phyloP scores from a whole-genome alignment of 2,113 vertebrate genomes.

The Parotia lawesii region DNA sequence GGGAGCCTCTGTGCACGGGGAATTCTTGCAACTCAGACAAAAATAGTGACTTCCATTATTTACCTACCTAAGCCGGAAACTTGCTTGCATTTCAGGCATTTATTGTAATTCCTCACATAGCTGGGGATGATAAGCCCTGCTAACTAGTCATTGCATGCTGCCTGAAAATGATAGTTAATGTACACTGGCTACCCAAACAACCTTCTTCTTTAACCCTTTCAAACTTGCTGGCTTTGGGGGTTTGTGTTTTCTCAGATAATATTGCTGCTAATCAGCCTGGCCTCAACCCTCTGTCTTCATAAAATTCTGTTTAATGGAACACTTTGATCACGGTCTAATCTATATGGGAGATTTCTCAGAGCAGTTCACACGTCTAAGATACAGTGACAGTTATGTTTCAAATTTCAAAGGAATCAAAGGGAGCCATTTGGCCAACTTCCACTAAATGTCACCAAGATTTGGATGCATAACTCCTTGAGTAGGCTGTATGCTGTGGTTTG shows the following conservation, averaged over 20 bases:
- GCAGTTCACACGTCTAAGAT: constrained; percentile 37
- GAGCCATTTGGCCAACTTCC: constrained; percentile 9
- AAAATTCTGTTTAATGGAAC: constrained; percentile 3
- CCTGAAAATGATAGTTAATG: constrained; percentile 55
- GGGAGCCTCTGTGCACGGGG: fast-evolving
- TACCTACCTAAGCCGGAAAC: constrained; percentile 46
- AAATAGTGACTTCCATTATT: constrained; percentile 64
- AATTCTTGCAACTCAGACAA: constrained; percentile 52
- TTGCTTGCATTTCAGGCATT: constrained; percentile 63
- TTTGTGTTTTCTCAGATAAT: constrained; percentile 19
- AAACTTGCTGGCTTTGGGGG: neutral
- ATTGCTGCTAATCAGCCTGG: constrained; percentile 10
- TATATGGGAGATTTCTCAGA: constrained; percentile 39
- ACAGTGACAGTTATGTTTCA: constrained; percentile 37
- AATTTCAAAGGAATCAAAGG: constrained; percentile 56
- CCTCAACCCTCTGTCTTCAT: constrained; percentile 54
- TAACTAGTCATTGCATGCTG: constrained; percentile 56
- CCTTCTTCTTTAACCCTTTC: constrained; percentile 38
- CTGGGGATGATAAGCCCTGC: constrained; percentile 55
- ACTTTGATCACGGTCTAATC: constrained; percentile 32
- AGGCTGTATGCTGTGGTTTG: neutral
- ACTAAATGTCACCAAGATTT: constrained; percentile 46
- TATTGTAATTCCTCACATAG: constrained; percentile 58
- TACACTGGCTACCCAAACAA: constrained; percentile 33
- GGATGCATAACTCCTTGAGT: neutral